These are phyloP conservation scores for Falcaria lacertinaria DNA, from an alignment of 2,888 invertebrate genomes.

Conservation along the genomic window DNA sequence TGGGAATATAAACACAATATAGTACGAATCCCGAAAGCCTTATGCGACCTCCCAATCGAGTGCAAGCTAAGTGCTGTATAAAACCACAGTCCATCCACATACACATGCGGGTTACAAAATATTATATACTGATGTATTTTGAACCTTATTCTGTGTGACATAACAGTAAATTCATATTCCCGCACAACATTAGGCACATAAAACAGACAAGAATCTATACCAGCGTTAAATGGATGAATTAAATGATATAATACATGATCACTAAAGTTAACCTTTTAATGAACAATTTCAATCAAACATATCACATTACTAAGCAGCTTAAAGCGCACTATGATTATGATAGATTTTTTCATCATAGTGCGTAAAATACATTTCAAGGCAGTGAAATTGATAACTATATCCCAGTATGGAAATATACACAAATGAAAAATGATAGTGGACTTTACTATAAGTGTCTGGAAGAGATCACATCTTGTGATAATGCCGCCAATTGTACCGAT, in stretches of 20 bases:
- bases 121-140: neutral
- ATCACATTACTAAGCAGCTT: neutral
- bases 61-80: neutral
- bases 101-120: neutral
- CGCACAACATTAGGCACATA: neutral
- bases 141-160: neutral
- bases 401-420: constrained; percentile 7
- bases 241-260: neutral
- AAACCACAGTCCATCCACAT: neutral
- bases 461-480: no score
- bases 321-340: neutral
- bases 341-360: neutral
- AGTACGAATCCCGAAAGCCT: neutral
- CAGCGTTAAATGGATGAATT: neutral
- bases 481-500: no score
- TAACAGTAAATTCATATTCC: neutral
- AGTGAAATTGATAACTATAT: constrained; percentile 8
- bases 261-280: neutral
- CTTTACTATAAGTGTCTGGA: constrained; percentile 11
- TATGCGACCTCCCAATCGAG: neutral
- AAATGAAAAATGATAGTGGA: constrained; percentile 14
- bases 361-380: constrained; percentile 1
- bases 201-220: neutral
- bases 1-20: neutral
- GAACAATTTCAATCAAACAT: neutral